Evolutionary conservation across 2,113 vertebrate species (phyloP).

Genomic region (Barnardius zonarius): DNA sequence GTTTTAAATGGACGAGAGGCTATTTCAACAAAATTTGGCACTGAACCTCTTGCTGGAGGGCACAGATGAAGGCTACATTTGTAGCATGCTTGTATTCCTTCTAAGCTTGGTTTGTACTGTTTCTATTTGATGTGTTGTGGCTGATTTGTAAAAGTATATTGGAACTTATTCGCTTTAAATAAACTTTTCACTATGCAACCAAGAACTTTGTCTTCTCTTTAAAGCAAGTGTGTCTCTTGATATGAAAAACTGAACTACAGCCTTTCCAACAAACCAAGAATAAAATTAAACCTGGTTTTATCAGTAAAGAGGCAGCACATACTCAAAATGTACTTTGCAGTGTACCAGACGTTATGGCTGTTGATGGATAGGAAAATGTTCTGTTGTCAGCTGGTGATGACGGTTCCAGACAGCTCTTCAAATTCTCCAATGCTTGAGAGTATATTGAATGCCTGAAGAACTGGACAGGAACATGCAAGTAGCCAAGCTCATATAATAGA

Average conservation of each 20-base stretch:
- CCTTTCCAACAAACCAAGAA: background rate
- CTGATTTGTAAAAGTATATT: conserved; percentile 70
- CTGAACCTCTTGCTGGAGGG: conserved; percentile 45
- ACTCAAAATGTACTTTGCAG: background rate
- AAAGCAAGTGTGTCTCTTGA: background rate
- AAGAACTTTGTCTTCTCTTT: conserved; percentile 11
- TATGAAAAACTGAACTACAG: background rate
- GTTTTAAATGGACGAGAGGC: conserved; percentile 23
- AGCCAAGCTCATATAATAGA: background rate
- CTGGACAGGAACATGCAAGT: background rate
- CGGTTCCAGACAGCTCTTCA: background rate
- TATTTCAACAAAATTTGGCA: conserved; percentile 24
- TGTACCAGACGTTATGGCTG: background rate
- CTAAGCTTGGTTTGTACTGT: conserved; percentile 50
- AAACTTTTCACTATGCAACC: conserved; percentile 78
- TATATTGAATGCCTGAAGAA: background rate
- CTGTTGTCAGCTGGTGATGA: background rate
- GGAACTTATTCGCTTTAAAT: conserved; percentile 68
- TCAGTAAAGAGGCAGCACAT: background rate
- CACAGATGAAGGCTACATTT: conserved; percentile 21
- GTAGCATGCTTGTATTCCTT: conserved; percentile 50
- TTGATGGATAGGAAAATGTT: background rate
- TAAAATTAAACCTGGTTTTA: background rate
- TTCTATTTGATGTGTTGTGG: conserved; percentile 66
- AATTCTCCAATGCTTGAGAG: background rate